Evolutionary conservation across 2,888 invertebrate genomes (phyloP), one percentile per base, ranked within the genome.

Genomic region (Drosophila borborema): DNA sequence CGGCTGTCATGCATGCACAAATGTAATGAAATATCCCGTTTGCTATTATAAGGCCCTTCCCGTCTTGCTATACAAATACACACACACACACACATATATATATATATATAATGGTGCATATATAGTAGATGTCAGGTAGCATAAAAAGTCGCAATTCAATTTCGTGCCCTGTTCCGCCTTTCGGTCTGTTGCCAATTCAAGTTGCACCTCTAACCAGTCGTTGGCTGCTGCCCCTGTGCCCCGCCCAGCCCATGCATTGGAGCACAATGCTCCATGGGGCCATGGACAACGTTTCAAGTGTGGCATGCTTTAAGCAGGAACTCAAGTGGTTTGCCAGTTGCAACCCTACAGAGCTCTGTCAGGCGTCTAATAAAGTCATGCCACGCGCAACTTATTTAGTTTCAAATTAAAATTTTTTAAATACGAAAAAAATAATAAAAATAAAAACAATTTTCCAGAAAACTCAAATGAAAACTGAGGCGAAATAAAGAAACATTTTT

Each of bases 71-170:
- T 20, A 34, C 45, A 20, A 20, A 16, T 14, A 12, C 55, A 41
- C 28, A 31, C 41, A 18, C n/a, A 49, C 34, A 23, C 23, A 16
- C 46, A 28, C 9, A 9, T 3, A 16, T n/a, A n/a, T n/a, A 8
- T 53, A 6, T 49, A 9, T 31, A 12, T 18, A 18, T 51, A 6
- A 10, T 3, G 28, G 16, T 34, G 43, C 56, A 45, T 45, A 49
- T 48, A 48, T 61, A 38, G 55, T 61, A 38, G 55, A 69, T 78
- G 74, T 72, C 78, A 72, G 80, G 68, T 81, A 74, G 73, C 84
- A 86, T 82, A 88, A 89, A 89, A 88, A 82, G 84, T 77, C 77
- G 81, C 90, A 88, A 88, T 89, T 89, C 84, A 82, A 88, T 86
- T 84, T 88, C 56, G 55, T 70, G 54, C 66, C 55, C 58, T 74